Base-by-base conservation (phyloP, 1,140 invertebrate genomes). In the Dinoponera quadriceps region DNA sequence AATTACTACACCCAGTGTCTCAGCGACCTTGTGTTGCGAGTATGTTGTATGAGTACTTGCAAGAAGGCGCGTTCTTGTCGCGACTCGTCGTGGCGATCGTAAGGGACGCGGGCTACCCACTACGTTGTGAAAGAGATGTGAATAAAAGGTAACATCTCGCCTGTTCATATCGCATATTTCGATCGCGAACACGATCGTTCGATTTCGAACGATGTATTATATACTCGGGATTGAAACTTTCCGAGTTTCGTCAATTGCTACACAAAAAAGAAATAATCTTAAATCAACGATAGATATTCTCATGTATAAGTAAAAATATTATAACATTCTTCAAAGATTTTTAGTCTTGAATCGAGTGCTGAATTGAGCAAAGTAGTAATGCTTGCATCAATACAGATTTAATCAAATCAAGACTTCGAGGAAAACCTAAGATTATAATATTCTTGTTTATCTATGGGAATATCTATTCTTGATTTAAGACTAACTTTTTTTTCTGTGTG, bases 1-100 rank as follows among this genome's bases (percentile, higher is more conserved):
- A 91, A 92, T 90, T 91, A 80, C 85, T 92, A 85, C 85, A 91
- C 93, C 94, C 93, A 94, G 91, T 94, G 93, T 94, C 94, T 94
- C 94, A 94, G 94, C 91, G 93, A 94, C 93, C 94, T 93, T 93
- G 78, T 85, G 71, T 89, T 74, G 78, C 82, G 63, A 80, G 75
- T 73, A 85, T 68, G 85, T 84, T 27, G 63, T 60, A 68, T 71
- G 73, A 85, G 73, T 75, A 77, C 27, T 66, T 66, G 71, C 71
- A 48, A 66, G 62, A 62, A 77, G 49, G 38, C 27, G 27, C 29
- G 29, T 38, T 22, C 55, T 62, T 49, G 55, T 55, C 29, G 48
- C 49, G 74, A 65, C 65, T 33, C 38, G 29, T 75, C 14, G 16
- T 20, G 54, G 54, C 18, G n/a, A 20, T n/a, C 18, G 54, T 18